Percentiles rank a stretch among this genome's conserved stretches.
phyloP scores from a whole-genome alignment of 1,140 invertebrate species.

The Lineus longissimus region DNA sequence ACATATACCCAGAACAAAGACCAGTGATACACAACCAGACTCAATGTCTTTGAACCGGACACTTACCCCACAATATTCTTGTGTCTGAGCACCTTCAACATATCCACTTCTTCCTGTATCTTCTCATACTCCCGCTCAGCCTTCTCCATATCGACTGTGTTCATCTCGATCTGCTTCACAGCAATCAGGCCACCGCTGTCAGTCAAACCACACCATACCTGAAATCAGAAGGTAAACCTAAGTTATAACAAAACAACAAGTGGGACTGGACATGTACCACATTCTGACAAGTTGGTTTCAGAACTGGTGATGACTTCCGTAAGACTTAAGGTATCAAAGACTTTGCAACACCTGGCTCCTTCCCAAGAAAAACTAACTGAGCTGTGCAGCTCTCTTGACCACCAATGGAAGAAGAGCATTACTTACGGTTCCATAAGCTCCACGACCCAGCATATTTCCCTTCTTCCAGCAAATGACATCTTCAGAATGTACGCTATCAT shows the following conservation, averaged over 20 bases:
- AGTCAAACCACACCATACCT: constrained; percentile 52
- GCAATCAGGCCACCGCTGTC: constrained; percentile 51
- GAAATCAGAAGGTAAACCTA: not conserved
- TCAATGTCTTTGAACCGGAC: too few relatives aligned
- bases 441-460: constrained; percentile 50
- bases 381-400: too few relatives aligned
- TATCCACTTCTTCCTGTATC: constrained; percentile 52
- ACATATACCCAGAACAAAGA: too few relatives aligned
- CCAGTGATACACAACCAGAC: too few relatives aligned
- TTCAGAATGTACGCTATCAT: constrained; percentile 12
- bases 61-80: constrained; percentile 52
- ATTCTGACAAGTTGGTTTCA: too few relatives aligned
- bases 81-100: constrained; percentile 50
- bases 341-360: too few relatives aligned
- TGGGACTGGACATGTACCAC: too few relatives aligned
- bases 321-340: too few relatives aligned
- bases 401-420: not conserved
- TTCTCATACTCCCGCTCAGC: constrained; percentile 51
- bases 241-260: too few relatives aligned
- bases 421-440: constrained; percentile 51
- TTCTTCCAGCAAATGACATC: constrained; percentile 51
- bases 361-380: too few relatives aligned
- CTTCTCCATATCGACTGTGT: constrained; percentile 39
- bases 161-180: constrained; percentile 53
- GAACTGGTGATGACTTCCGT: too few relatives aligned